These are phyloP conservation scores for Xanthostigma xanthostigma DNA, from an alignment of 2,888 invertebrate genomes.

Conservation along the genomic window DNA sequence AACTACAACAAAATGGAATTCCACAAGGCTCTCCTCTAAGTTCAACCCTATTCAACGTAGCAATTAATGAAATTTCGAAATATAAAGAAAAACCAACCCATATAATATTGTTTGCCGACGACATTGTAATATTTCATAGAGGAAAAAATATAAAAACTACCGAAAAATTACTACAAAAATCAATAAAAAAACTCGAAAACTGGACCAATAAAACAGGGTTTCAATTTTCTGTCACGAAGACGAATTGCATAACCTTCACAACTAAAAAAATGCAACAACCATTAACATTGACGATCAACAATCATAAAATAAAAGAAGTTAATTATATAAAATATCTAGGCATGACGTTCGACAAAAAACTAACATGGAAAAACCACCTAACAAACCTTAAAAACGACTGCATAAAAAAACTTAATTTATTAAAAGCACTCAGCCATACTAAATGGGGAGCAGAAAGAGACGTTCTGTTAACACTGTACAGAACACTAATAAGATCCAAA, in stretches of 20 bases:
- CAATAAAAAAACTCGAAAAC: slow-evolving; percentile 5
- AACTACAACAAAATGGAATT: neutral
- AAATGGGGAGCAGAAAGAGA: slow-evolving; percentile 5
- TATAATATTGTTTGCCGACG: neutral
- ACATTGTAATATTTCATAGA: neutral
- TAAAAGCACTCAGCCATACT: neutral
- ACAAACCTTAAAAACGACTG: slow-evolving; percentile 2
- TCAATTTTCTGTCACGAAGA: slow-evolving; percentile 8
- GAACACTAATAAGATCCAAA: slow-evolving; percentile 2
- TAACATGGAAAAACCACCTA: slow-evolving; percentile 1
- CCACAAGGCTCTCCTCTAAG: neutral
- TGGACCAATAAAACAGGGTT: slow-evolving; percentile 7
- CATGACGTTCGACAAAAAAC: slow-evolving; percentile 1
- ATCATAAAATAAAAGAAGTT: neutral
- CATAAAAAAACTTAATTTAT: slow-evolving; percentile 3
- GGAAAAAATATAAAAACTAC: slow-evolving; percentile 5
- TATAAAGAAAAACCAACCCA: no score
- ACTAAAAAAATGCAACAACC: neutral
- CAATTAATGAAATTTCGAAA: no score
- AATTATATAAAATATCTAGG: slow-evolving; percentile 2
- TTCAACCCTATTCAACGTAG: neutral
- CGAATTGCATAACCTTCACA: slow-evolving; percentile 4
- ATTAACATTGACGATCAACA: neutral
- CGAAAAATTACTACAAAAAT: slow-evolving; percentile 4
- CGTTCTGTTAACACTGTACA: neutral